Evolutionary conservation across 2,888 invertebrate species (phyloP).

Genomic region (Microctonus aethiopoides): DNA sequence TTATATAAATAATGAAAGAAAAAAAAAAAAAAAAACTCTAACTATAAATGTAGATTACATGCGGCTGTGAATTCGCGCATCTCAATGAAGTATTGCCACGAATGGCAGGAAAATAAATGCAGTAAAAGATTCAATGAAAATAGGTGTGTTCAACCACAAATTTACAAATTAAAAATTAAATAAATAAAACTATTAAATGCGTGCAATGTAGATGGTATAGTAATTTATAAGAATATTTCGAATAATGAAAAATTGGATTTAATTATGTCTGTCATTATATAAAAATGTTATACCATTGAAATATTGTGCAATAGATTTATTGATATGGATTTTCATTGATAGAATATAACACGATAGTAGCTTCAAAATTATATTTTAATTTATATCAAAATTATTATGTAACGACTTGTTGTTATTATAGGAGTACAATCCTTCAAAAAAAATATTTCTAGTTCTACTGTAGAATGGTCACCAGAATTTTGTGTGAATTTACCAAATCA

Average conservation of each 20-base stretch:
- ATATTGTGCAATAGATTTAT: neutral
- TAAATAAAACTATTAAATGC: constrained; percentile 1
- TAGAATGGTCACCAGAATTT: neutral
- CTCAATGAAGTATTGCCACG: constrained; percentile 25
- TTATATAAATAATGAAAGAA: constrained; percentile 12
- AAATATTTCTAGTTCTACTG: neutral
- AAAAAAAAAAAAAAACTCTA: constrained; percentile 4
- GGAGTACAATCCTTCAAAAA: neutral
- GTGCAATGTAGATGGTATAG: constrained; percentile 8
- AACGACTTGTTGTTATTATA: constrained; percentile 12
- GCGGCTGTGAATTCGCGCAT: constrained; percentile 36
- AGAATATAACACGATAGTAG: constrained; percentile 11
- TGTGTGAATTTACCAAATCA: constrained; percentile 18
- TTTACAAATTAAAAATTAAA: constrained; percentile 18
- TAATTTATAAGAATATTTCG: constrained; percentile 25
- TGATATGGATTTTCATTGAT: constrained; percentile 5
- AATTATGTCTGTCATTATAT: neutral
- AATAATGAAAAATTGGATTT: constrained; percentile 16
- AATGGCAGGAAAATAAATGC: constrained; percentile 16
- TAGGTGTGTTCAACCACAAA: constrained; percentile 24
- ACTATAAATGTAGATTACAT: constrained; percentile 25
- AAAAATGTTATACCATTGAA: neutral
- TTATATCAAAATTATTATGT: too few relatives aligned
- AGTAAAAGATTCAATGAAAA: neutral
- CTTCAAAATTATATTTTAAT: constrained; percentile 16